A percentile compares a stretch with the other conserved stretches of the same genome.
These are phyloP conservation scores for Catonia carolina DNA, from an alignment of 2,888 invertebrate species.

Conservation along the genomic window DNA sequence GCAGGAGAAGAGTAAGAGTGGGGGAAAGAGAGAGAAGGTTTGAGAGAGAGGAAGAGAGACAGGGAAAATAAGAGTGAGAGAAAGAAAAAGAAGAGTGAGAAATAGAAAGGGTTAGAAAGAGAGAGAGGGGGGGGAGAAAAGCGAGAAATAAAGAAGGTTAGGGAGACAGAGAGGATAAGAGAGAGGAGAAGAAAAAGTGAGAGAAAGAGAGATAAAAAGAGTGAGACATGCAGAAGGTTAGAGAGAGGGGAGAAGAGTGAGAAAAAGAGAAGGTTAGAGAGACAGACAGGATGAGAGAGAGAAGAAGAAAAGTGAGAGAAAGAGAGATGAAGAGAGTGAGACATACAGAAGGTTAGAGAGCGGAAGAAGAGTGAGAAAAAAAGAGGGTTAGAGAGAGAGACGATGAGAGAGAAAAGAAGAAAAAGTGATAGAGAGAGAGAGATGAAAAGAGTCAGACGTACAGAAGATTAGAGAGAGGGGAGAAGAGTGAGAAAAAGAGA, in stretches of 20 bases:
- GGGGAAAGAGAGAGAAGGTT: background rate
- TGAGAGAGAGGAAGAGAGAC: constrained; percentile 9
- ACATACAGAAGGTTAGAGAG: background rate
- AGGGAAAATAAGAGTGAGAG: background rate
- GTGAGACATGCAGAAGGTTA: background rate
- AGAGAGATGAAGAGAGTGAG: too few relatives aligned
- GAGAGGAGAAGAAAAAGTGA: constrained; percentile 4
- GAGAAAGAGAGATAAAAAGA: background rate
- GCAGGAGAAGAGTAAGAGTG: constrained; percentile 5
- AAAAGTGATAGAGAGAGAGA: background rate
- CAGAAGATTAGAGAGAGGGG: too few relatives aligned
- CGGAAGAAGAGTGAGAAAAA: background rate
- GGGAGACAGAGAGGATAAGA: background rate
- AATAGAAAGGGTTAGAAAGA: background rate
- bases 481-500: too few relatives aligned
- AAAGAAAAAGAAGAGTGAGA: background rate
- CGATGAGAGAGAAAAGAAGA: background rate
- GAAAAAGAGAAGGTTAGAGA: background rate
- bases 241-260: background rate
- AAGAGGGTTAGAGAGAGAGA: background rate
- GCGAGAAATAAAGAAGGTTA: constrained; percentile 1
- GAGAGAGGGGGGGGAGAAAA: background rate
- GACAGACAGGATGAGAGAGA: background rate
- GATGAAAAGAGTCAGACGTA: background rate
- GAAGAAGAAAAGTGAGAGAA: background rate